Percentiles rank a stretch among this genome's conserved stretches.
phyloP scores from a whole-genome alignment of 2,888 invertebrate species.

The Nemapogon koenigi region DNA sequence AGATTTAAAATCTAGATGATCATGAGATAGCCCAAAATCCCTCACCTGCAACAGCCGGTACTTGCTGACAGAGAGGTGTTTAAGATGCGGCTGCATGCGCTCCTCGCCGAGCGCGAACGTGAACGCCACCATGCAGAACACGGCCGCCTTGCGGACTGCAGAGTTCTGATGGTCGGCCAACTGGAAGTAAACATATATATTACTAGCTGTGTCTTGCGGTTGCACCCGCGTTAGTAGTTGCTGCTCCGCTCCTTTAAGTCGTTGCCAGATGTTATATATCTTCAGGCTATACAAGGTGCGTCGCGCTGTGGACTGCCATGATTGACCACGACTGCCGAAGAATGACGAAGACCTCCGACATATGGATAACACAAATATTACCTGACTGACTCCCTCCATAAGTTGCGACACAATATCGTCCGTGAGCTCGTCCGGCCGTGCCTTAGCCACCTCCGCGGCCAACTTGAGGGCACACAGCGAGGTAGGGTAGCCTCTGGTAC shows the following conservation, averaged over 20 bases:
- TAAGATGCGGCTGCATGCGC: slow-evolving; percentile 80
- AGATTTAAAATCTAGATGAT: no score
- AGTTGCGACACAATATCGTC: slow-evolving; percentile 79
- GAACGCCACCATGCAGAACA: slow-evolving; percentile 96
- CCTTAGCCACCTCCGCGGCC: slow-evolving; percentile 83
- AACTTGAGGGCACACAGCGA: slow-evolving; percentile 94
- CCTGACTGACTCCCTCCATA: slow-evolving; percentile 89
- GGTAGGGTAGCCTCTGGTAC: slow-evolving; percentile 85
- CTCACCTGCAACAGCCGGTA: slow-evolving; percentile 76
- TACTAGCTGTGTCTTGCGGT: no score
- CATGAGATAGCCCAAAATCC: no score
- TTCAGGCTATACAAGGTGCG: no score
- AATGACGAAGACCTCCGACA: no score
- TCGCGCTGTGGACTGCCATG: no score
- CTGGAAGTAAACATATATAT: slow-evolving; percentile 61
- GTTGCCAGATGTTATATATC: no score
- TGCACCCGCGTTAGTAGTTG: no score
- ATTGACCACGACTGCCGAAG: no score
- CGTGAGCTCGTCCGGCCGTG: slow-evolving; percentile 73
- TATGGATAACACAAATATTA: no score
- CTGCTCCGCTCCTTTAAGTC: no score
- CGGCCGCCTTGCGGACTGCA: slow-evolving; percentile 93
- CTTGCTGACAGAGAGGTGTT: slow-evolving; percentile 87
- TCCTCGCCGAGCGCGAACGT: slow-evolving; percentile 90
- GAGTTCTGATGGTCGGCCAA: slow-evolving; percentile 92